Percentiles rank a stretch among this genome's conserved stretches.
These are phyloP conservation scores for Cichladusa arquata DNA, from an alignment of 2,113 vertebrate genomes.

Conservation along the genomic window DNA sequence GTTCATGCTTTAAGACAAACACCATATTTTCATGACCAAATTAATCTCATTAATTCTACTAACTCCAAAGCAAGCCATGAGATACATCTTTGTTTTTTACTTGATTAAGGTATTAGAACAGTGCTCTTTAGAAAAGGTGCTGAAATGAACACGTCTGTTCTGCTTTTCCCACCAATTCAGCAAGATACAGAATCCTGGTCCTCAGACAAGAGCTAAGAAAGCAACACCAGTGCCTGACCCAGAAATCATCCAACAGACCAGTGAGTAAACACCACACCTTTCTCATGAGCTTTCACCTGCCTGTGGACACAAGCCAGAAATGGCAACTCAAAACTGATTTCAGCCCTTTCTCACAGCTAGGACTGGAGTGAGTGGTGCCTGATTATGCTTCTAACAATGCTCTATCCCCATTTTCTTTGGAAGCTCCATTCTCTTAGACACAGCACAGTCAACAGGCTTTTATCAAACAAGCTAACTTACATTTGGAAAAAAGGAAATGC, in stretches of 20 bases:
- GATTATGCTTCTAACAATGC: not conserved
- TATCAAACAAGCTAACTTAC: not conserved
- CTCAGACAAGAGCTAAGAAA: not conserved
- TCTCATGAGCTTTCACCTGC: not conserved
- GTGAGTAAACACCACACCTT: not conserved
- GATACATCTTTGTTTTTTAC: not conserved
- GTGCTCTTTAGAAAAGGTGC: not conserved
- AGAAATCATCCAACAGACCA: not conserved
- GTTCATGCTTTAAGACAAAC: slow-evolving; percentile 23
- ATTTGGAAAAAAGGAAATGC: not conserved
- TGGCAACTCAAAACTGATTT: not conserved
- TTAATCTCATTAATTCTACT: not conserved
- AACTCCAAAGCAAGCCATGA: slow-evolving; percentile 25
- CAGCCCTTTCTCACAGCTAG: not conserved
- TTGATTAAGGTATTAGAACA: not conserved
- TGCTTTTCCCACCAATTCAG: not conserved
- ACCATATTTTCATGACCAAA: slow-evolving; percentile 25
- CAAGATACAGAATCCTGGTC: not conserved
- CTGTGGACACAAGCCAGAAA: not conserved
- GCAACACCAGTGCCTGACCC: not conserved
- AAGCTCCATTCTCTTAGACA: not conserved
- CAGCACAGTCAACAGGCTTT: not conserved
- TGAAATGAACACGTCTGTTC: not conserved
- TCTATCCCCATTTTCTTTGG: not conserved
- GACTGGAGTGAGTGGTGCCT: not conserved